Conservation (phyloP, 2,888 invertebrate genomes). For the Bhutanitis thaidina region DNA sequence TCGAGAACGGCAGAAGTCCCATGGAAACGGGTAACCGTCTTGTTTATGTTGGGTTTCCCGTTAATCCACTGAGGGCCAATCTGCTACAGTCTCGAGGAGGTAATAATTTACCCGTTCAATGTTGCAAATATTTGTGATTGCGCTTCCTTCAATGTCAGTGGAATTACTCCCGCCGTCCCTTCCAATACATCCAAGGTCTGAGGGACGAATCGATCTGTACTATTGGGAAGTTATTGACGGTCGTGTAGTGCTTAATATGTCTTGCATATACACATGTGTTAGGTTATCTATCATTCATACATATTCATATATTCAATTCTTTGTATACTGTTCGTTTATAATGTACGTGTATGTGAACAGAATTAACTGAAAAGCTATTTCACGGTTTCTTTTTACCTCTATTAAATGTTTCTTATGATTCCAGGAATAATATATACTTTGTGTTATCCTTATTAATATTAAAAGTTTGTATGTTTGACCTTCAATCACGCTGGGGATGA, state of each 20-base stretch:
- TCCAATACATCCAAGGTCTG: background rate
- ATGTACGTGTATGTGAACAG: too few relatives aligned
- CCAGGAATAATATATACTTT: too few relatives aligned
- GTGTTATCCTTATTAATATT: too few relatives aligned
- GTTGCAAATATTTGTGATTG: slow-evolving; percentile 10
- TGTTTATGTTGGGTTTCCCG: slow-evolving; percentile 15
- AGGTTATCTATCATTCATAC: too few relatives aligned
- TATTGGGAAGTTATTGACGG: background rate
- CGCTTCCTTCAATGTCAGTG: slow-evolving; percentile 1
- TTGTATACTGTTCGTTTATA: too few relatives aligned
- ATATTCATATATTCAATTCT: too few relatives aligned
- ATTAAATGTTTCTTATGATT: too few relatives aligned
- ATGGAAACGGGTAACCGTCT: slow-evolving; percentile 13
- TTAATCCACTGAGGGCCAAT: slow-evolving; percentile 9
- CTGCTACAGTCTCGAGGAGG: slow-evolving; percentile 7
- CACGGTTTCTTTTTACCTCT: too few relatives aligned
- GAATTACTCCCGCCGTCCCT: background rate
- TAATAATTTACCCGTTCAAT: slow-evolving; percentile 11
- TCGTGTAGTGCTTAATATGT: background rate
- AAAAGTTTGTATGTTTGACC: too few relatives aligned
- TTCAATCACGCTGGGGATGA: too few relatives aligned
- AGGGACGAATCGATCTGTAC: background rate
- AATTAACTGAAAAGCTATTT: too few relatives aligned
- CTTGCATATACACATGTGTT: background rate
- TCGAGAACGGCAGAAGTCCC: background rate